phyloP scores from a whole-genome alignment of 2,888 invertebrate species.

The Cerastis leucographa region DNA sequence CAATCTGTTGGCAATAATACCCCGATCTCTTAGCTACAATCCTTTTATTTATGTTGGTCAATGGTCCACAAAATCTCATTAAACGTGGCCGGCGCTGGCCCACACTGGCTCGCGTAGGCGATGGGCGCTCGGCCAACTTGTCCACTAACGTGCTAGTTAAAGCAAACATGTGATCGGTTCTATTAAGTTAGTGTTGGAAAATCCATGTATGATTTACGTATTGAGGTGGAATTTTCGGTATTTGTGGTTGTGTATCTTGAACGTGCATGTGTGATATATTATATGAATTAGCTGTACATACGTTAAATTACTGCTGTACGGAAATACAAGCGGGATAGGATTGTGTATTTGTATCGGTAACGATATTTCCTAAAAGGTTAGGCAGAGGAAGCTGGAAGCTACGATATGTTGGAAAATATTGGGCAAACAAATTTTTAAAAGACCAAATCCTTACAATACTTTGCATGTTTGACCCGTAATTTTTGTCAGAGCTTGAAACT shows the following conservation, averaged over 20 bases:
- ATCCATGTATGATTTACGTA: background rate
- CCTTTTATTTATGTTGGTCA: conserved; percentile 34
- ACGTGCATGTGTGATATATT: too few species aligned
- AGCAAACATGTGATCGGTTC: conserved; percentile 35
- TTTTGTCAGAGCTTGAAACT: background rate
- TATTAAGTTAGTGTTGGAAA: background rate
- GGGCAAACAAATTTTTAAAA: background rate
- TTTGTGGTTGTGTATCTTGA: background rate
- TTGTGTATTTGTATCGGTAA: too few species aligned
- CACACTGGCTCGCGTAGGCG: background rate
- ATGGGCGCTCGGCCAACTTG: conserved; percentile 46
- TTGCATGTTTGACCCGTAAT: background rate
- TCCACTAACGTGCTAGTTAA: conserved; percentile 38
- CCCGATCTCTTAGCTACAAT: conserved; percentile 18
- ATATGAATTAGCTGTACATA: too few species aligned
- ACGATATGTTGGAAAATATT: background rate
- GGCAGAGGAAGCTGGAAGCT: background rate
- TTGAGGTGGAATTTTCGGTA: background rate
- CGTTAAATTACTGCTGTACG: too few species aligned
- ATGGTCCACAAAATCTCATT: conserved; percentile 41
- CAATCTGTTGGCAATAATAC: conserved; percentile 5
- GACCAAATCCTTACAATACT: background rate
- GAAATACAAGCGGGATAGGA: too few species aligned
- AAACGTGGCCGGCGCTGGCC: background rate
- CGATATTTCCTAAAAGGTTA: too few species aligned